A percentile compares a stretch with the other conserved stretches of the same genome.
Evolutionary conservation across 2,797 vertebrate genomes (phyloP).

Genomic region (Tolypeutes matacus): DNA sequence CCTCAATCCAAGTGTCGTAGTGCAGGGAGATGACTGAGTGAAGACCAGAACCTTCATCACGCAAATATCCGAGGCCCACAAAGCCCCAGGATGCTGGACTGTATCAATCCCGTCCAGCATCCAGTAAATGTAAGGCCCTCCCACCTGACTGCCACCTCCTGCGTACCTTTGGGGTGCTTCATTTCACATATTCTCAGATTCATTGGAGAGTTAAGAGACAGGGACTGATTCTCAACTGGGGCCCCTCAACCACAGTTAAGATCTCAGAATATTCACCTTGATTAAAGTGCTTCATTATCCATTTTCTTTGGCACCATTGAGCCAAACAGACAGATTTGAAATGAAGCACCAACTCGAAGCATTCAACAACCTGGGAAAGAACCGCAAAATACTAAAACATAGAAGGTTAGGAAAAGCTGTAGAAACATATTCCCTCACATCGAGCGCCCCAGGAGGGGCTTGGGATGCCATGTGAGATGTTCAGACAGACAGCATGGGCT

Average conservation of each 20-base stretch:
- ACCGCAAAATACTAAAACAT: constrained; percentile 22
- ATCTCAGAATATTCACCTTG: constrained; percentile 76
- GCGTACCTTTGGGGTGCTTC: constrained; percentile 64
- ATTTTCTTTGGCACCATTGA: constrained; percentile 53
- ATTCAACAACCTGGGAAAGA: neutral
- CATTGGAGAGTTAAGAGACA: constrained; percentile 82
- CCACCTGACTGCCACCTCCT: constrained; percentile 57
- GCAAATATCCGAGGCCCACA: constrained; percentile 68
- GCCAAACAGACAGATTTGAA: constrained; percentile 37
- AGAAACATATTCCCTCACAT: neutral
- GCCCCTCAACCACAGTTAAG: constrained; percentile 77
- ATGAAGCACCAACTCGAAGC: neutral
- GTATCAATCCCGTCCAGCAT: constrained; percentile 73
- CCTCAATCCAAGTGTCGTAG: constrained; percentile 63
- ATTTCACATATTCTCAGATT: constrained; percentile 78
- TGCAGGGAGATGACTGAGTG: constrained; percentile 59
- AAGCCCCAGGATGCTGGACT: constrained; percentile 70
- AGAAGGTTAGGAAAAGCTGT: neutral
- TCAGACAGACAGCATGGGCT: fast-evolving
- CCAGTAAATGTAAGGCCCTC: constrained; percentile 84
- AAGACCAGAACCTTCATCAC: constrained; percentile 70
- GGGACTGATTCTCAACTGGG: constrained; percentile 82
- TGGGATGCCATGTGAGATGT: fast-evolving
- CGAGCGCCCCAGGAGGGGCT: neutral
- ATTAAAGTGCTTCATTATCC: constrained; percentile 76